Percentiles rank a stretch among this genome's conserved stretches.
phyloP scores from a whole-genome alignment of 2,888 invertebrate species.

The Eilema griseolum region DNA sequence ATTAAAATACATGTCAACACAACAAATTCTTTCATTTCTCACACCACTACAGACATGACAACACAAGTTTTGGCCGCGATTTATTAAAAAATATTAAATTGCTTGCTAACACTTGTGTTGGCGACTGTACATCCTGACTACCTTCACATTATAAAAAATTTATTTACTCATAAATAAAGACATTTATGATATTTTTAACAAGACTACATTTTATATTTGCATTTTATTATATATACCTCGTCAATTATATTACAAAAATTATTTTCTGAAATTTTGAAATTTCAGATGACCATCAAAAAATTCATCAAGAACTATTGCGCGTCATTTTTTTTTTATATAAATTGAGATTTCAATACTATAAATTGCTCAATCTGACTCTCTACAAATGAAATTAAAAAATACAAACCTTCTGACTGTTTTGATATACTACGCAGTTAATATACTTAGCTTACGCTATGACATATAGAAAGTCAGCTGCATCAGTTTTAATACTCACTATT shows the following conservation, averaged over 20 bases:
- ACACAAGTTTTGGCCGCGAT: slow-evolving; percentile 36
- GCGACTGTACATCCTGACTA: slow-evolving; percentile 53
- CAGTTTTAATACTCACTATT: slow-evolving; percentile 29
- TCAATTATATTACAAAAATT: not conserved
- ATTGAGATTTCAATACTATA: slow-evolving; percentile 11
- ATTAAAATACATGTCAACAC: slow-evolving; percentile 86
- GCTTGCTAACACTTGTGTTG: slow-evolving; percentile 50
- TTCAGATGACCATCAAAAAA: not conserved
- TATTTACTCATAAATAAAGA: slow-evolving; percentile 19
- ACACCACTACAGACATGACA: slow-evolving; percentile 60
- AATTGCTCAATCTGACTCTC: slow-evolving; percentile 43
- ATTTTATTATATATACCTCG: not conserved
- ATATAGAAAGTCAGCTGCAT: slow-evolving; percentile 36
- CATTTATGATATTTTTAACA: slow-evolving; percentile 19
- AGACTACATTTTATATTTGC: slow-evolving; percentile 11
- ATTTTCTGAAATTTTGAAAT: not conserved
- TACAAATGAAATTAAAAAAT: not conserved
- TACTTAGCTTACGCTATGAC: slow-evolving; percentile 30
- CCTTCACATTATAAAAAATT: slow-evolving; percentile 32
- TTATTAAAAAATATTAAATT: slow-evolving; percentile 13
- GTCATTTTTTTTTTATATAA: not conserved
- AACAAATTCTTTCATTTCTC: slow-evolving; percentile 84
- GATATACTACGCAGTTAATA: slow-evolving; percentile 11
- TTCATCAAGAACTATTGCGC: not conserved
- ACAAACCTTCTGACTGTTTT: too few relatives aligned